Evolutionary conservation across 37 sponge, comb jelly and placozoan genomes (phyloP), one percentile per base, ranked within the genome.

Genomic region (Trichoplax adhaerens): DNA sequence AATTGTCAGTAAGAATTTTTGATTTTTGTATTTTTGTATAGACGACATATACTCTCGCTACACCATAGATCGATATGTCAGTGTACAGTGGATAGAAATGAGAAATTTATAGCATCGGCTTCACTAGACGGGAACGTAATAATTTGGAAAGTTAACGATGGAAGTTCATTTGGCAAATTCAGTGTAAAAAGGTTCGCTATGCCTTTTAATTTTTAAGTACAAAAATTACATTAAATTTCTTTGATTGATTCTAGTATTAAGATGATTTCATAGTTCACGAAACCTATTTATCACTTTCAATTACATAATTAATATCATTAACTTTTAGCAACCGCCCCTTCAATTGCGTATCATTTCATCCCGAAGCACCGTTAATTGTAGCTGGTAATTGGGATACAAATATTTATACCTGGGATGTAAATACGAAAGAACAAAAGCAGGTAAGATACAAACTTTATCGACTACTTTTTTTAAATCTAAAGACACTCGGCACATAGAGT

Each of bases 291-390:
- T 29, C 0, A 29, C 29, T 29, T 29, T 29, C 29, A 29, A 29
- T 29, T 29, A 29, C 29, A 29, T 29, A 29, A 29, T 29, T 29
- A 29, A 29, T 29, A 29, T 29, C 29, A 29, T 29, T 29, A 29
- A 29, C 29, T 60, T 8, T 12, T 12, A 12, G 12, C 62, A 66
- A 52, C 7, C 10, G 68, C 48, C 90, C 90, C 0, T 69, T 93
- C 66, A 93, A 93, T 74, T 93, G 94, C 61, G 82, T 93, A 5
- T 58, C 76, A 29, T 83, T 89, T 73, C 90, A 93, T 66, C 94
- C 94, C 0, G 89, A 88, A 55, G 87, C 84, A 2, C 87, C 85
- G 81, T 73, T 93, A 3, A 72, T 86, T 10, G 90, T 68, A 2
- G 78, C 83, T 63, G 94, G 94, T 1, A 76, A 84, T 52, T 93